Conservation (phyloP, 2,797 vertebrate species). For the Rhinophrynus dorsalis region DNA sequence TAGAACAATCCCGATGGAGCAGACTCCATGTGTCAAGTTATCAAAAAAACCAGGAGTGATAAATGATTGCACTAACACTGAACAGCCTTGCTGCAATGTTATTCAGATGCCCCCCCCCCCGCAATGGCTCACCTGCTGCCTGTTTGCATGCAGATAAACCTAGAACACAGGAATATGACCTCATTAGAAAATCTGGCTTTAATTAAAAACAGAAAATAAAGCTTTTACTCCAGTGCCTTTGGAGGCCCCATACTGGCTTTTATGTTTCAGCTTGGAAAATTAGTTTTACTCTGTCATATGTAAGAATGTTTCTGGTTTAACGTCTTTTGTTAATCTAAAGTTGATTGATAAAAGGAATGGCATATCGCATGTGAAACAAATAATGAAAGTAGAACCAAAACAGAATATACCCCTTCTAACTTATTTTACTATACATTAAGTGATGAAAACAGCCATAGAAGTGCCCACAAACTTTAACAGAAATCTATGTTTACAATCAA, state of each 20-base stretch:
- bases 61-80: conserved; percentile 57
- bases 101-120: conserved; percentile 60
- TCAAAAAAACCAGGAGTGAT: conserved; percentile 52
- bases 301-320: neutral
- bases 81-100: conserved; percentile 55
- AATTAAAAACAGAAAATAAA: conserved; percentile 60
- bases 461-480: too few species aligned
- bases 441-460: too few species aligned
- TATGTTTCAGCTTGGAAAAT: conserved; percentile 47
- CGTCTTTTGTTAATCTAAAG: neutral
- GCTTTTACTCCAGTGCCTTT: conserved; percentile 43
- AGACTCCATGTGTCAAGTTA: conserved; percentile 53
- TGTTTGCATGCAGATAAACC: conserved; percentile 58
- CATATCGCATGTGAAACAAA: neutral
- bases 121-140: conserved; percentile 57
- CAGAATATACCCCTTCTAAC: neutral
- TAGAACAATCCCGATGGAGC: conserved; percentile 50
- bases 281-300: conserved; percentile 10
- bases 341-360: neutral
- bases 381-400: neutral
- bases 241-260: conserved; percentile 46
- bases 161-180: conserved; percentile 55
- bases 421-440: too few species aligned
- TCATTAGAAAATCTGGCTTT: conserved; percentile 60
- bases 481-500: too few species aligned